Evolutionary conservation across 92 coral and sea anemone species (phyloP).

Genomic region (Desmophyllum pertusum): DNA sequence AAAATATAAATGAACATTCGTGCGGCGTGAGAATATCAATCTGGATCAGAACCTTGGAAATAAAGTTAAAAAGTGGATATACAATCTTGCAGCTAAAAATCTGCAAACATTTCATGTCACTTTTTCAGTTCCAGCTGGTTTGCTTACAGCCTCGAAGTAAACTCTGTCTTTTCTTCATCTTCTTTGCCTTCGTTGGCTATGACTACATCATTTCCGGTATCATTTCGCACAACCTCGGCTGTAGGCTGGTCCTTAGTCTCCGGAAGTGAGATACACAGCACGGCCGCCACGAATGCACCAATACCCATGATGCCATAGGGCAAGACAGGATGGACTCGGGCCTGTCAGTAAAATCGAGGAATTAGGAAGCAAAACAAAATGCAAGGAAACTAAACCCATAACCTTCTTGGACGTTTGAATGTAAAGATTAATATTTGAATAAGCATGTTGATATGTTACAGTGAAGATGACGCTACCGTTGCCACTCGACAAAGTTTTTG

Average conservation of each 20-base stretch:
- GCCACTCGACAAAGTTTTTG: no score
- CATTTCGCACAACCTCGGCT: background rate
- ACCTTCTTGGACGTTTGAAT: background rate
- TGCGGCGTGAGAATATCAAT: no score
- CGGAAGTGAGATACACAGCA: constrained; percentile 11
- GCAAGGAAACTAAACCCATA: no score
- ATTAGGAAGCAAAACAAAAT: no score
- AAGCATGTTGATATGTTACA: background rate
- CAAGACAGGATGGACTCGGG: background rate
- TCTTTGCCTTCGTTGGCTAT: background rate
- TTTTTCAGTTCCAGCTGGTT: background rate
- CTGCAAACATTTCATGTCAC: background rate
- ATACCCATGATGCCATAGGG: constrained; percentile 10
- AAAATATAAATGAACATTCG: no score
- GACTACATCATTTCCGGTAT: background rate
- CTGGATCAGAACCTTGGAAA: no score
- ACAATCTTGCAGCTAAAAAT: no score
- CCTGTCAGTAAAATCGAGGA: background rate
- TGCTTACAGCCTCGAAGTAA: background rate
- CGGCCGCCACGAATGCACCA: constrained; percentile 3
- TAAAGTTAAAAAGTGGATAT: no score
- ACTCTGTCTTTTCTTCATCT: background rate
- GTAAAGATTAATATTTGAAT: background rate
- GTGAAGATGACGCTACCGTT: no score
- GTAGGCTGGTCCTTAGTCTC: constrained; percentile 17